phyloP scores from a whole-genome alignment of 2,113 vertebrate species.

The Plectropomus leopardus region DNA sequence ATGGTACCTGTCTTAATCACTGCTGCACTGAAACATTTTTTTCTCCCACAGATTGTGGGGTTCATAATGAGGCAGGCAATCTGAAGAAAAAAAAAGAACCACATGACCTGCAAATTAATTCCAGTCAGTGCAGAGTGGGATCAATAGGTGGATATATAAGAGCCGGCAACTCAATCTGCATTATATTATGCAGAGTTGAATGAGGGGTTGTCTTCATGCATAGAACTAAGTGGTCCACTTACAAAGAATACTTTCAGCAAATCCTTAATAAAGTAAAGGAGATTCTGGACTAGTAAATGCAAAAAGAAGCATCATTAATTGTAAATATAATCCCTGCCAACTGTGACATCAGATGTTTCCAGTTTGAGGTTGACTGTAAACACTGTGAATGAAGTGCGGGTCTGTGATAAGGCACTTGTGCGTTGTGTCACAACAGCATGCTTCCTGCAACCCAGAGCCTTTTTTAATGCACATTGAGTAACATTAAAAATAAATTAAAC shows the following conservation, averaged over 20 bases:
- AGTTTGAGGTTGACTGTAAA: constrained; percentile 60
- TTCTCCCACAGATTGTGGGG: constrained; percentile 37
- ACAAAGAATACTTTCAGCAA: background rate
- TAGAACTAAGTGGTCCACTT: constrained; percentile 25
- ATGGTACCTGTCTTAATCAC: constrained; percentile 61
- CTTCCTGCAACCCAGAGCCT: constrained; percentile 79
- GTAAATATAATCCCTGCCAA: constrained; percentile 65
- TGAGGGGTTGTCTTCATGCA: background rate
- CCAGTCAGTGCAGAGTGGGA: constrained; percentile 41
- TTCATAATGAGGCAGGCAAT: constrained; percentile 62
- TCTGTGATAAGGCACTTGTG: constrained; percentile 46
- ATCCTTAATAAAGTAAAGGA: background rate
- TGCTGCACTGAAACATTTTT: constrained; percentile 6
- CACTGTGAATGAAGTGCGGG: background rate
- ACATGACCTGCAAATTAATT: constrained; percentile 56
- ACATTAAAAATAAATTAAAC: constrained; percentile 43
- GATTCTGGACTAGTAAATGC: background rate
- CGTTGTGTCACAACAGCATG: constrained; percentile 53
- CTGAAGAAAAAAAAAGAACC: constrained; percentile 50
- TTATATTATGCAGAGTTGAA: constrained; percentile 30
- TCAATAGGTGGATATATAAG: constrained; percentile 49
- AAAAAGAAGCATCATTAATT: background rate
- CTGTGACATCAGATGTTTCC: constrained; percentile 43
- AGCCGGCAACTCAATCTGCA: constrained; percentile 43
- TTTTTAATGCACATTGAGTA: constrained; percentile 1